Conservation (phyloP, 2,888 invertebrate genomes). For the Alviniconcha strummeri region DNA sequence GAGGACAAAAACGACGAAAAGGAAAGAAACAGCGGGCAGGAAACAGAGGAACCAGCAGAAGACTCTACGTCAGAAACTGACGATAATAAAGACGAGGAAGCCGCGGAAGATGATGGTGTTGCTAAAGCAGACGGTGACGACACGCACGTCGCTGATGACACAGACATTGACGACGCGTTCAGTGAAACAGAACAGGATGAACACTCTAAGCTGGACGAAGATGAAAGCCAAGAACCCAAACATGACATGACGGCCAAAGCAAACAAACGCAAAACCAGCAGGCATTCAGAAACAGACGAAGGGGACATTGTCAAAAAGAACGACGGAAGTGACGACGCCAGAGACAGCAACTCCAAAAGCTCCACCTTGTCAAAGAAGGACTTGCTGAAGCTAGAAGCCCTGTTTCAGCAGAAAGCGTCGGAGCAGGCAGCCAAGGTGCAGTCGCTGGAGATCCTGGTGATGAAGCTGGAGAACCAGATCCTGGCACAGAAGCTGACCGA, state of each 20-base stretch:
- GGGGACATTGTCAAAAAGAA: neutral
- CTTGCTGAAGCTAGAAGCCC: slow-evolving; percentile 33
- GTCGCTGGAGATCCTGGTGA: slow-evolving; percentile 59
- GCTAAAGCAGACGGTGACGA: slow-evolving; percentile 17
- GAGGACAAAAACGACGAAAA: slow-evolving; percentile 28
- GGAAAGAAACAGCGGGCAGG: slow-evolving; percentile 14
- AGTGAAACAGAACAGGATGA: slow-evolving; percentile 1
- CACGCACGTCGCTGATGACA: neutral
- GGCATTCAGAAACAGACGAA: neutral
- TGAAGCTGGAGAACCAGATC: slow-evolving; percentile 65
- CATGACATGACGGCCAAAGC: neutral
- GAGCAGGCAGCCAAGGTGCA: slow-evolving; percentile 59
- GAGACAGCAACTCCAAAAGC: neutral
- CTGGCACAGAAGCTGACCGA: slow-evolving; percentile 56
- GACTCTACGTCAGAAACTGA: neutral
- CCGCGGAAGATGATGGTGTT: neutral
- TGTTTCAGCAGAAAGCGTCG: slow-evolving; percentile 42
- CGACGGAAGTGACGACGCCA: too few species aligned
- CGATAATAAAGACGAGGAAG: slow-evolving; percentile 30
- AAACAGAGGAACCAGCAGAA: slow-evolving; percentile 4
- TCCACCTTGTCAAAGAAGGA: slow-evolving; percentile 4
- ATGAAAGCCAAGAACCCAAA: slow-evolving; percentile 2
- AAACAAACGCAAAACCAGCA: neutral
- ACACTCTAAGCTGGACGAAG: neutral
- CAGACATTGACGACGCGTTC: neutral